Conservation (phyloP, 35 echinoderm and acorn worm species). For the Chiridota heheva region DNA sequence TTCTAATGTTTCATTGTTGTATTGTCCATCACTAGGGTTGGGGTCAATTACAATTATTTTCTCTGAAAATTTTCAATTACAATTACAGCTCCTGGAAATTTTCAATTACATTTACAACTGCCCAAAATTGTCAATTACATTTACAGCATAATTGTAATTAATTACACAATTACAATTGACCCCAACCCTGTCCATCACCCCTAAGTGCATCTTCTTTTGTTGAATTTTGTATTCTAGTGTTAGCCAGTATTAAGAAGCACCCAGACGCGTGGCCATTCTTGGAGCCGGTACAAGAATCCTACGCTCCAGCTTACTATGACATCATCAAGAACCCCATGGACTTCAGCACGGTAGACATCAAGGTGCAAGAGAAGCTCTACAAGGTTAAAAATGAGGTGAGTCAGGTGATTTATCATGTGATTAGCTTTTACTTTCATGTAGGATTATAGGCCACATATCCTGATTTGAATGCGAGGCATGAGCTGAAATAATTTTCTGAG, state of each 20-base stretch:
- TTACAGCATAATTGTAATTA: too few species aligned
- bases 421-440: not conserved
- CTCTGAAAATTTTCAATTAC: too few species aligned
- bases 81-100: too few species aligned
- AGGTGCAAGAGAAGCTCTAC: constrained; percentile 81
- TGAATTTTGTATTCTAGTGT: constrained; percentile 36
- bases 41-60: too few species aligned
- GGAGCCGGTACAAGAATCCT: constrained; percentile 85
- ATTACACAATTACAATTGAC: too few species aligned
- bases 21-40: too few species aligned
- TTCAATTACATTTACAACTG: too few species aligned
- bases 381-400: constrained; percentile 66
- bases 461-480: not conserved
- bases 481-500: not conserved
- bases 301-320: constrained; percentile 84
- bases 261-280: constrained; percentile 88
- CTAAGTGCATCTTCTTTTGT: not conserved
- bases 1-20: too few species aligned
- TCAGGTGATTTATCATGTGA: not conserved
- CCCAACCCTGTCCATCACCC: not conserved
- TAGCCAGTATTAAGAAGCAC: constrained; percentile 72
- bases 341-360: constrained; percentile 72
- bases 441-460: not conserved
- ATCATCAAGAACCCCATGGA: constrained; percentile 91
- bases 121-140: too few species aligned